These are phyloP conservation scores for Ptiloglossa arizonensis DNA, from an alignment of 1,140 invertebrate genomes.

Conservation along the genomic window DNA sequence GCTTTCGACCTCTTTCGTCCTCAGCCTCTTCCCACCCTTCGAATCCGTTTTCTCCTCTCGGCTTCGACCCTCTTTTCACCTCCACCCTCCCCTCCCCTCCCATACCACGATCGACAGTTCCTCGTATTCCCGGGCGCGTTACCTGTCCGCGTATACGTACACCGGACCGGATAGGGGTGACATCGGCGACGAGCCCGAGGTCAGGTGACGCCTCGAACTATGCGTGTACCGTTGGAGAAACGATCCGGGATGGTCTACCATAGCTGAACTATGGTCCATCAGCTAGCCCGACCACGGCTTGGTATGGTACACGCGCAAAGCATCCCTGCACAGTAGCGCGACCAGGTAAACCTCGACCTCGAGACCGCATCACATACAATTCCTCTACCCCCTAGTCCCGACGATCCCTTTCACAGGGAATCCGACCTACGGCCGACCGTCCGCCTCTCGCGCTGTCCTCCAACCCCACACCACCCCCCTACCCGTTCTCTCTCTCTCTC, in stretches of 20 bases:
- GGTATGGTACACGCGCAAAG: constrained; percentile 61
- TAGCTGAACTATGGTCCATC: constrained; percentile 50
- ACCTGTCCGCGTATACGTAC: background rate
- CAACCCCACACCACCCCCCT: background rate
- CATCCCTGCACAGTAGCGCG: constrained; percentile 58
- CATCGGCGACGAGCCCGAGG: constrained; percentile 30
- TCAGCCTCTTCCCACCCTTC: constrained; percentile 11
- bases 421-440: constrained; percentile 39
- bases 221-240: constrained; percentile 40
- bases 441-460: background rate
- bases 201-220: constrained; percentile 52
- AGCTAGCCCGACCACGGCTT: constrained; percentile 33
- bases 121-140: no score
- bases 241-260: constrained; percentile 41
- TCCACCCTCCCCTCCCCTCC: background rate
- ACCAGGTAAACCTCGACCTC: constrained; percentile 63
- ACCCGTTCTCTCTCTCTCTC: constrained; percentile 18
- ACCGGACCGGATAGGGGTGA: background rate
- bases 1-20: constrained; percentile 25
- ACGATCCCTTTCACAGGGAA: constrained; percentile 43
- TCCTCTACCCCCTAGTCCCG: constrained; percentile 37
- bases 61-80: constrained; percentile 1
- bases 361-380: constrained; percentile 69
- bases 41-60: background rate
- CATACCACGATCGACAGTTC: no score